phyloP scores from a whole-genome alignment of 2,113 vertebrate species.

The Microcebus tavaratra region DNA sequence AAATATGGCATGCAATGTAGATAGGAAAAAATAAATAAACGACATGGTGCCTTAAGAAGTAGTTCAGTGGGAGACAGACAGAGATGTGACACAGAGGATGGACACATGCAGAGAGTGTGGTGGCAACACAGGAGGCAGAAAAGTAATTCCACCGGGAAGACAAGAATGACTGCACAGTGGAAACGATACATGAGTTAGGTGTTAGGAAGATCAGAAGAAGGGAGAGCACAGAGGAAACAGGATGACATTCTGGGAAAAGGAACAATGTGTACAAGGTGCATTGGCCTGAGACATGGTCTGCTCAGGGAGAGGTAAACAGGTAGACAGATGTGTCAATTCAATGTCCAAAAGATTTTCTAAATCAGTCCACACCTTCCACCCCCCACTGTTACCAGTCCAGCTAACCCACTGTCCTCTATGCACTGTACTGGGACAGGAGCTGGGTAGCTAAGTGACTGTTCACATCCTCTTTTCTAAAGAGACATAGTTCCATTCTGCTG shows the following conservation, averaged over 20 bases:
- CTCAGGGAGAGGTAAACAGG: not conserved
- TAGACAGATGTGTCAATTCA: too few relatives aligned
- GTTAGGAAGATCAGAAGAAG: not conserved
- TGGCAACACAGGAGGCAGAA: rapidly evolving
- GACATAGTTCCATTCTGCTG: too few relatives aligned
- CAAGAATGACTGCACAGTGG: rapidly evolving
- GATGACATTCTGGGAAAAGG: not conserved
- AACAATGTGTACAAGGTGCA: rapidly evolving
- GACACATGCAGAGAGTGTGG: rapidly evolving
- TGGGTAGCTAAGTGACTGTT: rapidly evolving
- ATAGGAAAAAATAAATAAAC: not conserved
- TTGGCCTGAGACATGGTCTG: rapidly evolving
- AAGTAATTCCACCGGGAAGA: rapidly evolving
- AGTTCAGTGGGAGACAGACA: not conserved
- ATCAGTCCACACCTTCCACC: too few relatives aligned
- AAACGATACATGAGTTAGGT: not conserved
- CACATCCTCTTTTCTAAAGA: too few relatives aligned
- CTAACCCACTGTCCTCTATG: rapidly evolving
- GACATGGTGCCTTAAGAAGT: rapidly evolving
- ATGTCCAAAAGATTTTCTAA: not conserved
- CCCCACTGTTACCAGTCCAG: not conserved
- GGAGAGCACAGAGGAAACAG: not conserved
- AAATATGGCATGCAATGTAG: rapidly evolving
- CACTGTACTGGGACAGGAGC: rapidly evolving
- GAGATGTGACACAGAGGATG: rapidly evolving